Conservation (phyloP, 2,888 invertebrate genomes). For the Thera britannica region DNA sequence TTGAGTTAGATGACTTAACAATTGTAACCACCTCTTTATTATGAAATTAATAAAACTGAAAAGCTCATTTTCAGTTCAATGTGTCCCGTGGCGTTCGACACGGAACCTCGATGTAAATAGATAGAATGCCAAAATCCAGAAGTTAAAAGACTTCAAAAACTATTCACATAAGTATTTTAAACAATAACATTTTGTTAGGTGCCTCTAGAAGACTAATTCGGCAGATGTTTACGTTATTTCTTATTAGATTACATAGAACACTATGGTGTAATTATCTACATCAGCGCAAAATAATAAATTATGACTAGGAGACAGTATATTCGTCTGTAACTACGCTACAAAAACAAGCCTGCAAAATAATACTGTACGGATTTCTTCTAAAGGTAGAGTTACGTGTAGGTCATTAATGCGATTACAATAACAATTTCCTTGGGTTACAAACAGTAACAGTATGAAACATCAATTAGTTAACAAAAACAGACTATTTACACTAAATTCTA, state of each 20-base stretch:
- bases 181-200: conserved; percentile 52
- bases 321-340: conserved; percentile 23
- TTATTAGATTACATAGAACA: conserved; percentile 68
- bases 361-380: conserved; percentile 36
- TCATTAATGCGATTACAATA: conserved; percentile 46
- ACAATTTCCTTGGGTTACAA: conserved; percentile 60
- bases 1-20: neutral
- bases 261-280: conserved; percentile 66
- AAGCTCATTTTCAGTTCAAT: conserved; percentile 47
- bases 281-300: conserved; percentile 47
- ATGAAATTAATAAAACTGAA: conserved; percentile 22
- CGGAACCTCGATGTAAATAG: conserved; percentile 62
- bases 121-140: conserved; percentile 60
- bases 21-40: neutral
- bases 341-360: conserved; percentile 40
- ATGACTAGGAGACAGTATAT: conserved; percentile 38
- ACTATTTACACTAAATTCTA: conserved; percentile 70
- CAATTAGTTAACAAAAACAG: conserved; percentile 78
- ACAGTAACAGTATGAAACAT: conserved; percentile 81
- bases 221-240: conserved; percentile 69
- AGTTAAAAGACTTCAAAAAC: conserved; percentile 71
- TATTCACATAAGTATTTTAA: conserved; percentile 51
- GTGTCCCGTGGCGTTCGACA: conserved; percentile 47
- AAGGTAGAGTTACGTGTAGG: conserved; percentile 30
- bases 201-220: conserved; percentile 80